Conservation (phyloP, 92 coral and sea anemone species). For the Epizoanthus ramosus region DNA sequence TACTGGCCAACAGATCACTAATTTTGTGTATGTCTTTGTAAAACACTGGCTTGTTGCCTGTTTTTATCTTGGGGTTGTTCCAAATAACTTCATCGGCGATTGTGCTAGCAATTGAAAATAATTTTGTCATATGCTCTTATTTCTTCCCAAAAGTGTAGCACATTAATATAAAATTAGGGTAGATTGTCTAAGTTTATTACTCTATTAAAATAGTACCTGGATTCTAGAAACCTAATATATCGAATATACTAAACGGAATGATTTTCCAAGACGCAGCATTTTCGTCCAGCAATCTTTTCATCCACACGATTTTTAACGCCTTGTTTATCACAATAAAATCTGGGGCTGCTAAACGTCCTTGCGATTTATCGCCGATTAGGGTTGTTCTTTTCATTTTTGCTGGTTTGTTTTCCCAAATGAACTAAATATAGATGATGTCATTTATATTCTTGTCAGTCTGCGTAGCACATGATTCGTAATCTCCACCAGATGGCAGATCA, state of each 20-base stretch:
- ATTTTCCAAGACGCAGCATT: not conserved
- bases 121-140: not conserved
- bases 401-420: too few relatives aligned
- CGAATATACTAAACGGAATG: not conserved
- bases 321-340: not conserved
- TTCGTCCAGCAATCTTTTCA: not conserved
- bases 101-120: not conserved
- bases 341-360: not conserved
- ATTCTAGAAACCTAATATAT: not conserved
- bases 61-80: not conserved
- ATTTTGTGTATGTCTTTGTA: not conserved
- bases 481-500: too few relatives aligned
- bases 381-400: too few relatives aligned
- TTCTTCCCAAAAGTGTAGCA: not conserved
- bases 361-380: not conserved
- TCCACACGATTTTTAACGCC: not conserved
- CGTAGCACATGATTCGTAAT: too few relatives aligned
- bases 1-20: not conserved
- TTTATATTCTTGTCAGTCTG: too few relatives aligned
- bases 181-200: too few relatives aligned
- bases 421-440: too few relatives aligned
- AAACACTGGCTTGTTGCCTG: too few relatives aligned
- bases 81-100: not conserved
- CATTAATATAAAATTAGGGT: not conserved
- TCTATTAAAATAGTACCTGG: not conserved